These are phyloP conservation scores for Vespertilio murinus DNA, from an alignment of 2,797 vertebrate species.

Conservation along the genomic window DNA sequence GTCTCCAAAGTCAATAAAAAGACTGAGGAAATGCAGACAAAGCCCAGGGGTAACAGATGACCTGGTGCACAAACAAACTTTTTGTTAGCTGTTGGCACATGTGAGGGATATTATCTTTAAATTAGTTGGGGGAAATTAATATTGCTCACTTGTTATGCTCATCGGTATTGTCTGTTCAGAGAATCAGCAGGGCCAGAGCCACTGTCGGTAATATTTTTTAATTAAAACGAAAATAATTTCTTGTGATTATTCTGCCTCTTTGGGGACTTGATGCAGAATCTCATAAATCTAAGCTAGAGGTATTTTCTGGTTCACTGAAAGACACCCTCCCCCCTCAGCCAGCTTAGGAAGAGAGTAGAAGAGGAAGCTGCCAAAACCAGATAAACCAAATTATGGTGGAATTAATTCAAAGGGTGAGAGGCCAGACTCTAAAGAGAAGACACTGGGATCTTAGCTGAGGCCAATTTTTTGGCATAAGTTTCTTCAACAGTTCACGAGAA, in stretches of 20 bases:
- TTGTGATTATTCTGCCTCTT: conserved; percentile 76
- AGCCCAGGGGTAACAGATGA: neutral
- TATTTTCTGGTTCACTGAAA: conserved; percentile 4
- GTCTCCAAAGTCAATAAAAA: conserved; percentile 24
- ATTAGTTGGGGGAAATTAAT: conserved; percentile 75
- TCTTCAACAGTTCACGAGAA: neutral
- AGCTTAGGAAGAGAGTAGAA: neutral
- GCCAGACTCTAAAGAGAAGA: neutral
- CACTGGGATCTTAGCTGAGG: neutral
- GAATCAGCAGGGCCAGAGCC: conserved; percentile 56
- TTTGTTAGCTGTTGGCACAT: neutral
- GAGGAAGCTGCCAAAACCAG: neutral
- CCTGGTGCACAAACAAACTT: neutral
- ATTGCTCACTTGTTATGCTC: conserved; percentile 50
- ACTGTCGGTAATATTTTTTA: conserved; percentile 76
- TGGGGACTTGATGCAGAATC: conserved; percentile 61
- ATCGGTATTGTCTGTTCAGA: conserved; percentile 61
- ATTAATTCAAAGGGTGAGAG: neutral
- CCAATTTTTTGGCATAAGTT: neutral
- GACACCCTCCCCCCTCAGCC: neutral
- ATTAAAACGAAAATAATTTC: conserved; percentile 77
- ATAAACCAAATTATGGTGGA: neutral
- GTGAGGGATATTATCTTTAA: conserved; percentile 66
- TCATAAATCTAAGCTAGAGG: conserved; percentile 70
- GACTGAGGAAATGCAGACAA: neutral